Percentiles rank a stretch among this genome's conserved stretches.
These are phyloP conservation scores for Aspidapion aeneum DNA, from an alignment of 2,888 invertebrate genomes.

Conservation along the genomic window DNA sequence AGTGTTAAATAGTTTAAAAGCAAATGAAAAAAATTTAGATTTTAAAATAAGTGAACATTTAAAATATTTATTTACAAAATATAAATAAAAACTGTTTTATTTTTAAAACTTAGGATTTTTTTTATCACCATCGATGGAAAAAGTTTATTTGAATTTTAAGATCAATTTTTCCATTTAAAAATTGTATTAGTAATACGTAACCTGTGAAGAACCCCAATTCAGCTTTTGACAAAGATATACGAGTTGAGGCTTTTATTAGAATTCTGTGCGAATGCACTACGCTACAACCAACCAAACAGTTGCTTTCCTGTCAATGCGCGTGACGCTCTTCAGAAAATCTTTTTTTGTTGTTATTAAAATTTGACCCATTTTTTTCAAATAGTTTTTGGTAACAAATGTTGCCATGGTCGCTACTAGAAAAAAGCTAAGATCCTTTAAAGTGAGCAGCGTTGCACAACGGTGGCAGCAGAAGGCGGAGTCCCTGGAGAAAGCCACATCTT, in stretches of 20 bases:
- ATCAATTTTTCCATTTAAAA: too few species aligned
- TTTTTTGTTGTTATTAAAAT: background rate
- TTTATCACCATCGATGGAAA: too few species aligned
- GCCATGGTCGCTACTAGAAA: background rate
- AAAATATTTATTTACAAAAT: conserved; percentile 17
- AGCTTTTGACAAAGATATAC: too few species aligned
- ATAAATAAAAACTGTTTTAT: conserved; percentile 18
- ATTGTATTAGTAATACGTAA: too few species aligned
- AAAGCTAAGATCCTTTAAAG: background rate
- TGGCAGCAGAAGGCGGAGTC: background rate
- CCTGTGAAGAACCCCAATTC: too few species aligned
- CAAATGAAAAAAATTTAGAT: conserved; percentile 25
- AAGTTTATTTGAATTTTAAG: too few species aligned
- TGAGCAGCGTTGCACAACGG: background rate
- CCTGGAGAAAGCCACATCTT: background rate
- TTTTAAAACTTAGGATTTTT: too few species aligned
- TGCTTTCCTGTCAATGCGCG: background rate
- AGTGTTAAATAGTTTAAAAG: conserved; percentile 26
- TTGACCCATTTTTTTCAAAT: background rate
- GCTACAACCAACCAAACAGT: too few species aligned
- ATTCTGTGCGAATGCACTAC: too few species aligned
- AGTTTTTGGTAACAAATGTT: too few species aligned
- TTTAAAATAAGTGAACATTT: conserved; percentile 23
- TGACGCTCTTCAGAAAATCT: background rate
- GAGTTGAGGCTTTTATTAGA: too few species aligned